Base-by-base conservation (phyloP, 2,888 invertebrate genomes). In the Agapostemon virescens region DNA sequence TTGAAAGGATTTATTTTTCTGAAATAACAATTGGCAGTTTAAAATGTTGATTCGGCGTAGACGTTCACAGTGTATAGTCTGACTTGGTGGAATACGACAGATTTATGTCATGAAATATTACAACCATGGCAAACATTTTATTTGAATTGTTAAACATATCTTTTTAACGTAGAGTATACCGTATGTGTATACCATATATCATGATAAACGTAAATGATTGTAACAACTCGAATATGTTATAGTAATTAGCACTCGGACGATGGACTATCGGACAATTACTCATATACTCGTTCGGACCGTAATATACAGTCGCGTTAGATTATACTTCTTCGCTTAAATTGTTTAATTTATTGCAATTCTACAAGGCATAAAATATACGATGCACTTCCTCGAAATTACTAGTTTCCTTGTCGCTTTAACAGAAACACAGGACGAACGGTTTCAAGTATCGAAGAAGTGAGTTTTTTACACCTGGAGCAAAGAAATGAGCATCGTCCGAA, bases 381-480 rank as follows among this genome's bases (percentile, higher is more conserved):
- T 55, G 6, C 23, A 55, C 55, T 55, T 55, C 23, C 23, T 26
- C 55, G 26, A 55, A 15, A 26, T 55, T 23, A 55, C 61, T 77
- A 55, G 15, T 26, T 55, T 55, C 26, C 26, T 55, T 55, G 26
- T 55, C 26, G 55, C 55, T 55, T 55, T 55, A 55, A 55, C 55
- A 55, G 15, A 30, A 55, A 55, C 26, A 55, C 55, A 17, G 26
- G 55, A 55, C 55, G 26, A 55, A 55, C 6, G 55, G 55, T 55
- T 17, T 30, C 17, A 55, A 55, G 55, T 30, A 55, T 26, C 55
- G 26, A 55, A 55, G 55, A 55, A 55, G 26, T 55, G 55, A 55
- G 55, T 17, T 26, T 55, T 30, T 55, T 7, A 30, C 55, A 30
- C 26, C 55, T 26, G 7, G 15, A 30, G 13, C 7, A 17, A 55